Evolutionary conservation across 2,113 vertebrate genomes (phyloP).

Genomic region (Neodontobutis hainanensis): DNA sequence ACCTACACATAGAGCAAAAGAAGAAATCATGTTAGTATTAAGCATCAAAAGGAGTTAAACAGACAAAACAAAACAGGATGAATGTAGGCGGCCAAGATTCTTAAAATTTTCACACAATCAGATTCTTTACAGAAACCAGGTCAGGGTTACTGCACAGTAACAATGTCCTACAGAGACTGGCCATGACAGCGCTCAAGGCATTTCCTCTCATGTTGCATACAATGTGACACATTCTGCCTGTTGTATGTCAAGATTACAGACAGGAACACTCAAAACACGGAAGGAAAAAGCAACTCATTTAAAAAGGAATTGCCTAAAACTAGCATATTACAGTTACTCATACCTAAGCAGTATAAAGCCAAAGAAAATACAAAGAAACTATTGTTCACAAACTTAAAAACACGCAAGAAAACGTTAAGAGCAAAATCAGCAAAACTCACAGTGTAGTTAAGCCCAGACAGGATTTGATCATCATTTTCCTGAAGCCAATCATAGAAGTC

Average conservation of each 20-base stretch:
- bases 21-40: background rate
- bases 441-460: slow-evolving; percentile 88
- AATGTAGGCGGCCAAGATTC: background rate
- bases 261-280: background rate
- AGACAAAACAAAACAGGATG: slow-evolving; percentile 2
- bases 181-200: slow-evolving; percentile 20
- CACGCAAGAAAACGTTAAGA: no score
- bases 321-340: no score
- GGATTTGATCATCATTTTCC: slow-evolving; percentile 83
- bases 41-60: background rate
- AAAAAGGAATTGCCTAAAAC: background rate
- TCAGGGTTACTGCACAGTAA: background rate
- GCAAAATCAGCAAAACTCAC: slow-evolving; percentile 75
- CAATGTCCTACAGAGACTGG: slow-evolving; percentile 13
- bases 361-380: no score
- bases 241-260: background rate
- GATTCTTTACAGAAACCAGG: slow-evolving; percentile 26
- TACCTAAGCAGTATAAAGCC: no score
- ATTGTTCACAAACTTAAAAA: background rate
- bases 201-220: slow-evolving; percentile 20
- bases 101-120: slow-evolving; percentile 20
- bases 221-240: background rate
- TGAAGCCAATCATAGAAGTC: slow-evolving; percentile 98
- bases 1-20: slow-evolving; percentile 78
- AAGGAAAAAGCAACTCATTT: background rate